These are phyloP conservation scores for Heteromurus nitidus DNA, from an alignment of 2,888 invertebrate genomes.

Conservation along the genomic window DNA sequence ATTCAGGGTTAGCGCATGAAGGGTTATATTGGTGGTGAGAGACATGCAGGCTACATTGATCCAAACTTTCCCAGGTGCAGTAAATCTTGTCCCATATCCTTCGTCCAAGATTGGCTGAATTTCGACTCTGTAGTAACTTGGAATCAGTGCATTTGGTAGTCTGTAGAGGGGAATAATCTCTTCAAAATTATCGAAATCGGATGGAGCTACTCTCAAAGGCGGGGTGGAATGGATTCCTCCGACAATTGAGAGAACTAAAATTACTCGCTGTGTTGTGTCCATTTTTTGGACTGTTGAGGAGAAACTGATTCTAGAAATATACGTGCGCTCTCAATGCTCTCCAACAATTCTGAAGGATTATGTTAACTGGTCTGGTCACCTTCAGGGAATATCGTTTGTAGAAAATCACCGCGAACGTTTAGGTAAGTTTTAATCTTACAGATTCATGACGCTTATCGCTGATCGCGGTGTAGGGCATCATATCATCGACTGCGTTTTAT, in stretches of 20 bases:
- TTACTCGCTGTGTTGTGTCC: not conserved
- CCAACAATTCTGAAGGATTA: too few relatives aligned
- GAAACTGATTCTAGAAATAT: too few relatives aligned
- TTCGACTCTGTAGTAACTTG: slow-evolving; percentile 53
- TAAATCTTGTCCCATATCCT: slow-evolving; percentile 53
- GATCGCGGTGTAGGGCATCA: too few relatives aligned
- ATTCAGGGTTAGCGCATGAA: slow-evolving; percentile 56
- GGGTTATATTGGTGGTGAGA: slow-evolving; percentile 30
- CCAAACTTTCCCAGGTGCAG: slow-evolving; percentile 64
- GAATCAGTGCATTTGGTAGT: slow-evolving; percentile 45
- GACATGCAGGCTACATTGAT: slow-evolving; percentile 46
- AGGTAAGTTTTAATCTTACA: too few relatives aligned
- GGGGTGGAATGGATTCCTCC: slow-evolving; percentile 2
- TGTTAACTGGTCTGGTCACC: too few relatives aligned
- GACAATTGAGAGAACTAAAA: not conserved
- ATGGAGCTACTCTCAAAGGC: not conserved
- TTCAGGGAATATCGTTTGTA: too few relatives aligned
- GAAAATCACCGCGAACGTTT: too few relatives aligned
- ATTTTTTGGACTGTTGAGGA: too few relatives aligned
- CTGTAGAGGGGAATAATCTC: slow-evolving; percentile 32
- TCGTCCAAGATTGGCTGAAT: slow-evolving; percentile 63
- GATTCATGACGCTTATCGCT: too few relatives aligned
- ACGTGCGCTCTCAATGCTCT: too few relatives aligned
- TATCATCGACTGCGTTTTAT: too few relatives aligned
- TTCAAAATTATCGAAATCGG: slow-evolving; percentile 25